A percentile compares a stretch with the other conserved stretches of the same genome.
phyloP scores from a whole-genome alignment of 2,113 vertebrate genomes.

The Prochilodus magdalenae region DNA sequence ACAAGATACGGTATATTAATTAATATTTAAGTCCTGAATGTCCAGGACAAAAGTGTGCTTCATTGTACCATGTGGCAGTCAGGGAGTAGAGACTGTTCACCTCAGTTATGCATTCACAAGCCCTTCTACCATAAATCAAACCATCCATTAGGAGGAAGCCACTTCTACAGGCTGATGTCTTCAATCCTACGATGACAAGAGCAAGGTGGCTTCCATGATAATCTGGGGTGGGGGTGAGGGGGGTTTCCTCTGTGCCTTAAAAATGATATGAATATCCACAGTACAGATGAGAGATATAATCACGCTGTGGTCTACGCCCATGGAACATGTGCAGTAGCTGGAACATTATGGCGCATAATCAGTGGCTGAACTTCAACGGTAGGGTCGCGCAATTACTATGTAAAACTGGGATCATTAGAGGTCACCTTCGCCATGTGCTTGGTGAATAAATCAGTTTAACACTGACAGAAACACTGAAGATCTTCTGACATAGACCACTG shows the following conservation, averaged over 20 bases:
- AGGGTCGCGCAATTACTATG: slow-evolving; percentile 18
- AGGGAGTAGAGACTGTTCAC: neutral
- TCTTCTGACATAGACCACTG: slow-evolving; percentile 13
- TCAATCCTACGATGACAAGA: slow-evolving; percentile 22
- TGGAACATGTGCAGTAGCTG: neutral
- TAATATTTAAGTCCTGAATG: neutral
- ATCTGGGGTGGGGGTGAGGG: neutral
- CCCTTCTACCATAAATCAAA: slow-evolving; percentile 41
- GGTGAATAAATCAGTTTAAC: slow-evolving; percentile 47
- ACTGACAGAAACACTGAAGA: slow-evolving; percentile 17
- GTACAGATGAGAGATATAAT: neutral
- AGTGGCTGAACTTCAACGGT: neutral
- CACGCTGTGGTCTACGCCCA: neutral
- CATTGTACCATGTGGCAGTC: slow-evolving; percentile 27
- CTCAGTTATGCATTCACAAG: neutral
- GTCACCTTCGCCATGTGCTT: slow-evolving; percentile 20
- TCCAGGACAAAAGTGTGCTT: slow-evolving; percentile 22
- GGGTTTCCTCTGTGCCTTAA: neutral
- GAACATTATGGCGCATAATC: neutral
- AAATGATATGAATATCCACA: neutral
- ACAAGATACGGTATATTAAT: neutral
- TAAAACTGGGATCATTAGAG: slow-evolving; percentile 1
- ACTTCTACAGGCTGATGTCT: slow-evolving; percentile 21
- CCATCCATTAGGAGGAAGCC: slow-evolving; percentile 29
- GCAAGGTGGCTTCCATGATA: slow-evolving; percentile 2